Evolutionary conservation across 2,888 invertebrate genomes (phyloP).

Genomic region (Gonocerus acuteangulatus): DNA sequence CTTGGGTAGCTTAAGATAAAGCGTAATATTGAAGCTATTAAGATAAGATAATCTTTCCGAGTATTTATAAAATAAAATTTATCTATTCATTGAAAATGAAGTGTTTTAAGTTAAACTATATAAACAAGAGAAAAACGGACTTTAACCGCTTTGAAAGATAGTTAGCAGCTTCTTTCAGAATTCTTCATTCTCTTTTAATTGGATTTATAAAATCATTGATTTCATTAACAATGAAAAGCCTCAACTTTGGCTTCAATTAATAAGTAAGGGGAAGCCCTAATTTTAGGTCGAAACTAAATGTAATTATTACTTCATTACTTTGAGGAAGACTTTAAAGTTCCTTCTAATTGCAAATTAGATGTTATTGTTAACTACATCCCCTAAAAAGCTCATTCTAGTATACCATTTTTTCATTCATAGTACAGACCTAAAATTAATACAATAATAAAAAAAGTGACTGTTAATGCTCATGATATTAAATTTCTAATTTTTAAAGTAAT

Average conservation of each 20-base stretch:
- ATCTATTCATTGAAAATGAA: conserved; percentile 13
- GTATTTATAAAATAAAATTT: not conserved
- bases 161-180: conserved; percentile 54
- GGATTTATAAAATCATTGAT: conserved; percentile 49
- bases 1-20: conserved; percentile 5
- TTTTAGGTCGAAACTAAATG: conserved; percentile 51
- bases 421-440: conserved; percentile 48
- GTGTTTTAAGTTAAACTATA: conserved; percentile 2
- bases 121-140: conserved; percentile 1
- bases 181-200: conserved; percentile 54
- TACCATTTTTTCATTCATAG: conserved; percentile 54
- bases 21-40: conserved; percentile 12
- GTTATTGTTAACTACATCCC: conserved; percentile 48
- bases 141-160: conserved; percentile 50
- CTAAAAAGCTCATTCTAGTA: conserved; percentile 50
- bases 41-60: not conserved
- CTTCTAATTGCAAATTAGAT: conserved; percentile 49
- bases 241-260: conserved; percentile 53
- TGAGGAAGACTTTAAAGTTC: conserved; percentile 44
- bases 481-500: conserved; percentile 41
- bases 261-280: conserved; percentile 48
- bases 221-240: conserved; percentile 62
- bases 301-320: conserved; percentile 46
- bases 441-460: not conserved
- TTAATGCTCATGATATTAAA: not conserved